These are phyloP conservation scores for Eubucco bourcierii DNA, from an alignment of 2,113 vertebrate genomes.

Conservation along the genomic window DNA sequence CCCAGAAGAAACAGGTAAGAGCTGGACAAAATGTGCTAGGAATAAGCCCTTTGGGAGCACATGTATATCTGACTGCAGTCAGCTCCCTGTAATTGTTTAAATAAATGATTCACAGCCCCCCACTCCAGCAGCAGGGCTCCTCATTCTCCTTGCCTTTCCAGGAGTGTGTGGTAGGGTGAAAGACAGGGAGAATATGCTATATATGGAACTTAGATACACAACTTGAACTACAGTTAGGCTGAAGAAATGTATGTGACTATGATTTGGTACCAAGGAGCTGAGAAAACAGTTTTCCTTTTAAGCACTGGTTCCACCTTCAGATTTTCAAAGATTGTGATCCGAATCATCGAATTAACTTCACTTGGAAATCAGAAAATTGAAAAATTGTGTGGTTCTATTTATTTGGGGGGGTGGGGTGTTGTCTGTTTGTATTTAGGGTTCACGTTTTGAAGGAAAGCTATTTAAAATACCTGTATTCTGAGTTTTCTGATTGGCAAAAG, in stretches of 20 bases:
- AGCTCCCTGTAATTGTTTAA: neutral
- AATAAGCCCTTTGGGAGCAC: neutral
- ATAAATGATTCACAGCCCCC: neutral
- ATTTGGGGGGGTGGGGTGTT: neutral
- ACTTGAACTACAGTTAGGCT: neutral
- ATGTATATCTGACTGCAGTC: neutral
- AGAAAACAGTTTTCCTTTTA: neutral
- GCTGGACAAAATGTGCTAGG: neutral
- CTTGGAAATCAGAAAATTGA: neutral
- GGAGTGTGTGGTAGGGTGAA: neutral
- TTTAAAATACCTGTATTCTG: neutral
- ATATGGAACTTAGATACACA: neutral
- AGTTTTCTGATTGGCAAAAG: neutral
- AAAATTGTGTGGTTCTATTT: neutral
- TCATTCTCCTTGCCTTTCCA: neutral
- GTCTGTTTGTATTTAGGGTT: neutral
- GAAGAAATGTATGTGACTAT: neutral
- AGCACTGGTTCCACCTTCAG: neutral
- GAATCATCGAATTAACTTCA: neutral
- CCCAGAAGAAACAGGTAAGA: constrained; percentile 36
- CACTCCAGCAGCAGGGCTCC: neutral
- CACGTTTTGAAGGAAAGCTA: neutral
- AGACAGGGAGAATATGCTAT: neutral
- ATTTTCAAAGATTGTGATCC: neutral
- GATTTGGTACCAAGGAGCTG: neutral